These are phyloP conservation scores for Hemibagrus wyckioides DNA, from an alignment of 2,113 vertebrate species.

Conservation along the genomic window DNA sequence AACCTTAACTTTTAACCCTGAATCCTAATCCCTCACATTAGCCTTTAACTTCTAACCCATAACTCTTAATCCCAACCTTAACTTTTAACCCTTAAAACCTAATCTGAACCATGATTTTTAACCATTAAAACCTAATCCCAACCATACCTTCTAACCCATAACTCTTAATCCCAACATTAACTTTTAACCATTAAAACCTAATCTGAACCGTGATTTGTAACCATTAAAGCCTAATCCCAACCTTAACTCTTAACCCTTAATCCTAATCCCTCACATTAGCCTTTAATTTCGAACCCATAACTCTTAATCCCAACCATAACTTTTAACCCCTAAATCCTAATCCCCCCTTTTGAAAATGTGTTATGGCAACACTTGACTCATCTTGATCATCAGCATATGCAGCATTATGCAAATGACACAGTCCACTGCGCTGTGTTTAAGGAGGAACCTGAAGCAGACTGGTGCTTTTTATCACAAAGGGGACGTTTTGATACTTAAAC, in stretches of 20 bases:
- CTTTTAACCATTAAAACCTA: too few relatives aligned
- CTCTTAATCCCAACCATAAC: neutral
- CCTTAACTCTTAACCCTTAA: neutral
- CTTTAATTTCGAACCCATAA: neutral
- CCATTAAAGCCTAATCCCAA: neutral
- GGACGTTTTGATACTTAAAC: neutral
- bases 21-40: neutral
- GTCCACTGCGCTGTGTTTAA: neutral
- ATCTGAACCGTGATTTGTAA: too few relatives aligned
- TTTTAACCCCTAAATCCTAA: neutral
- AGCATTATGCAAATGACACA: neutral
- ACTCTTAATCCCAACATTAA: neutral
- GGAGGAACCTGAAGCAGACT: neutral
- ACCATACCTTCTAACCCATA: neutral
- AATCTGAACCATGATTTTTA: neutral
- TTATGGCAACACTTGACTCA: neutral
- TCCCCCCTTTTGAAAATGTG: neutral
- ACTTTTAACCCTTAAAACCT: neutral
- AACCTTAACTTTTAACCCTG: neutral
- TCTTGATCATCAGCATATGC: neutral
- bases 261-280: neutral
- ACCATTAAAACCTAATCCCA: neutral
- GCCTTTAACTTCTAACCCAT: neutral
- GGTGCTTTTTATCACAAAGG: neutral
- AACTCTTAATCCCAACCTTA: too few relatives aligned